phyloP scores from a whole-genome alignment of 2,113 vertebrate genomes.

The Plotosus lineatus region DNA sequence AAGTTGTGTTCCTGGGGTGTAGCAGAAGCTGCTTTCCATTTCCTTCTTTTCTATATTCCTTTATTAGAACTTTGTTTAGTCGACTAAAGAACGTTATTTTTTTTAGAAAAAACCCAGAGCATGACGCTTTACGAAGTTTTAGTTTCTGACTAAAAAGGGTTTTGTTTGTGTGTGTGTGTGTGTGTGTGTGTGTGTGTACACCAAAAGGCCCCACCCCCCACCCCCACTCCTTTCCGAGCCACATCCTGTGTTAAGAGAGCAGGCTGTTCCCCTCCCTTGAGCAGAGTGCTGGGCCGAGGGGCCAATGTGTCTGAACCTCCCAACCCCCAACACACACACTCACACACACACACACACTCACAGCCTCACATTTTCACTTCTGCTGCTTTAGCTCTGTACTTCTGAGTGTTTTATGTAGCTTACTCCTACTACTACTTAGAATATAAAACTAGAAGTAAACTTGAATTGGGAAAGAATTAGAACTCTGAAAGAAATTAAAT shows the following conservation, averaged over 20 bases:
- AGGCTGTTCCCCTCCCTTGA: slow-evolving; percentile 66
- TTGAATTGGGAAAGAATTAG: not conserved
- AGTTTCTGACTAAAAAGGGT: slow-evolving; percentile 63
- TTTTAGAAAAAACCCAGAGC: not conserved
- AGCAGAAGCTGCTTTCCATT: not conserved
- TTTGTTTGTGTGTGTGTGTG: slow-evolving; percentile 61
- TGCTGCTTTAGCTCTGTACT: slow-evolving; percentile 35
- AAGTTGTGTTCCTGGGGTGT: slow-evolving; percentile 13
- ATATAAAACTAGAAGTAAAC: not conserved
- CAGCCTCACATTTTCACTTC: slow-evolving; percentile 42
- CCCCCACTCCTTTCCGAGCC: slow-evolving; percentile 71
- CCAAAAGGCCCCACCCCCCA: slow-evolving; percentile 66
- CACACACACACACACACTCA: slow-evolving; percentile 56
- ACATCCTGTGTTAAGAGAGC: slow-evolving; percentile 76
- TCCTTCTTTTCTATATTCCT: not conserved
- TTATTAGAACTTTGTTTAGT: not conserved
- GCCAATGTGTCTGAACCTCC: slow-evolving; percentile 70
- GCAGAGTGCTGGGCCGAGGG: slow-evolving; percentile 64
- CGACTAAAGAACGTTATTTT: not conserved
- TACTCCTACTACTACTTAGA: slow-evolving; percentile 14
- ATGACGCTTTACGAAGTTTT: slow-evolving; percentile 2
- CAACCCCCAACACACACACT: slow-evolving; percentile 48
- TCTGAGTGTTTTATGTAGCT: slow-evolving; percentile 7
- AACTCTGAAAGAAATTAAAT: not conserved
- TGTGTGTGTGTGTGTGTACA: slow-evolving; percentile 48